A percentile compares a stretch with the other conserved stretches of the same genome.
Conservation (phyloP, 2,888 invertebrate species). For the Aporophyla lueneburgensis region DNA sequence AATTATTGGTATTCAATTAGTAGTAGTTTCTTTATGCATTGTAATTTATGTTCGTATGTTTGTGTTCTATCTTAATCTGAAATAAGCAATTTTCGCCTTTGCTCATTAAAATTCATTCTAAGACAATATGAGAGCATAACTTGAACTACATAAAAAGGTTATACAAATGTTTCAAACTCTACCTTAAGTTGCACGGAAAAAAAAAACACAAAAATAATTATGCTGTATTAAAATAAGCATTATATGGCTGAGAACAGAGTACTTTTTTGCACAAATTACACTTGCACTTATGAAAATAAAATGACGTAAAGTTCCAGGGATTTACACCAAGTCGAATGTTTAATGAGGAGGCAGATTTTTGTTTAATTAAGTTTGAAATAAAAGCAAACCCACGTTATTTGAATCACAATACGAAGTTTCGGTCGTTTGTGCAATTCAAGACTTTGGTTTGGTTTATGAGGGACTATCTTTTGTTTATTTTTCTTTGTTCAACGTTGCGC, state of each 20-base stretch:
- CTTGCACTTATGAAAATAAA: slow-evolving; percentile 51
- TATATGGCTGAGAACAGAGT: slow-evolving; percentile 7
- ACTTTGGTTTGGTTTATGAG: slow-evolving; percentile 45
- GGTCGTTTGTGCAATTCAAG: slow-evolving; percentile 50
- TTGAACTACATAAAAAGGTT: slow-evolving; percentile 34
- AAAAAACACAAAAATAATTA: neutral
- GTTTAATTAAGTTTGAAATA: slow-evolving; percentile 73
- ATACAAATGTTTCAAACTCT: slow-evolving; percentile 19
- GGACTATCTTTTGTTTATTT: slow-evolving; percentile 59
- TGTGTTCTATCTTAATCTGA: slow-evolving; percentile 30
- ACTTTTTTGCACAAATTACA: slow-evolving; percentile 21
- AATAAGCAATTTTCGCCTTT: neutral
- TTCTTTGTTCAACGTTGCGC: slow-evolving; percentile 34
- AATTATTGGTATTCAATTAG: neutral
- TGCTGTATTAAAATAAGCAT: slow-evolving; percentile 16
- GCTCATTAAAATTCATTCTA: slow-evolving; percentile 25
- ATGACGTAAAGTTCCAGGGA: slow-evolving; percentile 36
- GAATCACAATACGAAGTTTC: slow-evolving; percentile 68
- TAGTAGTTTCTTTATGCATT: neutral
- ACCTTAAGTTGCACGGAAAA: slow-evolving; percentile 1
- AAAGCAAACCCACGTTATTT: slow-evolving; percentile 67
- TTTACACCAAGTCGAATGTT: slow-evolving; percentile 66
- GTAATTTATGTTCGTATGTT: slow-evolving; percentile 14
- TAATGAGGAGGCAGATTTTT: slow-evolving; percentile 73
- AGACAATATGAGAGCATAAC: slow-evolving; percentile 12